These are phyloP conservation scores for Hydraecia micacea DNA, from an alignment of 2,888 invertebrate species.

Conservation along the genomic window DNA sequence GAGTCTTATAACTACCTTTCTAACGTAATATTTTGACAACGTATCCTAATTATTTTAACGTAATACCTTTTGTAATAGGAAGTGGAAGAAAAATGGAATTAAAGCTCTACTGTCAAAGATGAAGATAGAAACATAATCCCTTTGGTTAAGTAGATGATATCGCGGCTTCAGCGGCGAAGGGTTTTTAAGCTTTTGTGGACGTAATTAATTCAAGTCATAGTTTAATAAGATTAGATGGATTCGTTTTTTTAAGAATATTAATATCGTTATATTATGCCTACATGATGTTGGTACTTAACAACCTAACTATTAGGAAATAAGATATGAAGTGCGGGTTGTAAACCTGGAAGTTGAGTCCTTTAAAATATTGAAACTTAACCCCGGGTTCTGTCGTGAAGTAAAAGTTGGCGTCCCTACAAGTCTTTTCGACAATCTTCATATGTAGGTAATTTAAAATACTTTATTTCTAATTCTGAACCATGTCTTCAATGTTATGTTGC, in stretches of 20 bases:
- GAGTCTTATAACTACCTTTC: conserved; percentile 76
- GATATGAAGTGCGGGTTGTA: neutral
- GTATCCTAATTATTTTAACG: conserved; percentile 86
- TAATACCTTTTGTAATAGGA: conserved; percentile 82
- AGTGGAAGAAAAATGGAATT: conserved; percentile 72
- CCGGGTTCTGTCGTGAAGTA: neutral
- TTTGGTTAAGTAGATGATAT: conserved; percentile 74
- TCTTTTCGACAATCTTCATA: neutral
- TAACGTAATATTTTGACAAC: conserved; percentile 87
- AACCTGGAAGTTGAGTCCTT: neutral
- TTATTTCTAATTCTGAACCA: neutral
- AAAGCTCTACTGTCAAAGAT: conserved; percentile 73
- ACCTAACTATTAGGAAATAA: neutral
- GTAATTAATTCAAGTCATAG: conserved; percentile 71
- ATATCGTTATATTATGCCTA: conserved; percentile 21
- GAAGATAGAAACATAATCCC: conserved; percentile 72
- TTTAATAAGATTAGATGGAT: conserved; percentile 67
- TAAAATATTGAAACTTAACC: neutral
- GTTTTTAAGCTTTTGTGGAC: conserved; percentile 68
- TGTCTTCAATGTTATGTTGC: neutral
- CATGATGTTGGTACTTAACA: neutral
- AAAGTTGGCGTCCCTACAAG: neutral
- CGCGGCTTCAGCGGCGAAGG: conserved; percentile 60
- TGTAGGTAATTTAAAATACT: neutral
- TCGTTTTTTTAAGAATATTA: conserved; percentile 1